A percentile compares a stretch with the other conserved stretches of the same genome.
phyloP scores from a whole-genome alignment of 2,888 invertebrate species.

The Aphrophora alni region DNA sequence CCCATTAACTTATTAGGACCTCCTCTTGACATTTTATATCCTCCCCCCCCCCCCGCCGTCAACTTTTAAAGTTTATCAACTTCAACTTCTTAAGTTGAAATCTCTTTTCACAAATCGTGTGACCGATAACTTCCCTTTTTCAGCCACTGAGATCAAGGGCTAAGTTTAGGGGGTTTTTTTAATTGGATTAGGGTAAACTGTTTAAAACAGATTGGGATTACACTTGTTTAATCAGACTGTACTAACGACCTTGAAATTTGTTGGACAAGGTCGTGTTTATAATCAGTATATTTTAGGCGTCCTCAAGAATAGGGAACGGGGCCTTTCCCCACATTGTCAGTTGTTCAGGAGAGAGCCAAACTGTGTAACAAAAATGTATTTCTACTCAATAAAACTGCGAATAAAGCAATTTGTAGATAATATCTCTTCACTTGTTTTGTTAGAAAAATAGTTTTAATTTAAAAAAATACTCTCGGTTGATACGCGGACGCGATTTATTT shows the following conservation, averaged over 20 bases:
- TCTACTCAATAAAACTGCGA: no score
- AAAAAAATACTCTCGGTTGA: no score
- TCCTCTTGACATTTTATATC: conserved; percentile 10
- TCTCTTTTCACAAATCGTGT: background rate
- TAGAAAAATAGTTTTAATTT: no score
- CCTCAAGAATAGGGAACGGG: no score
- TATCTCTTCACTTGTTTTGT: no score
- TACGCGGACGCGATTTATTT: no score
- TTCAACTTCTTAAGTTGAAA: background rate
- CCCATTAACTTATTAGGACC: conserved; percentile 49
- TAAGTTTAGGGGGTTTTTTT: background rate
- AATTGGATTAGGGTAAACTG: background rate
- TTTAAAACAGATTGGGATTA: background rate
- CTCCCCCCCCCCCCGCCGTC: background rate
- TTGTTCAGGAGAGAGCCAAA: no score
- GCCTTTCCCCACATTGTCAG: no score
- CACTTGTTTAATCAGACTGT: background rate
- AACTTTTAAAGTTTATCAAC: background rate
- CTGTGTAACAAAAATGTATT: no score
- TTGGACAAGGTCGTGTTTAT: background rate
- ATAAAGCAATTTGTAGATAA: no score
- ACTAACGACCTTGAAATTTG: background rate
- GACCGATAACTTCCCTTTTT: background rate
- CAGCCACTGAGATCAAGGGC: background rate
- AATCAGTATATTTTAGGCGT: no score